phyloP scores from a whole-genome alignment of 2,888 invertebrate species.

The Xestoiulus laeticollis region DNA sequence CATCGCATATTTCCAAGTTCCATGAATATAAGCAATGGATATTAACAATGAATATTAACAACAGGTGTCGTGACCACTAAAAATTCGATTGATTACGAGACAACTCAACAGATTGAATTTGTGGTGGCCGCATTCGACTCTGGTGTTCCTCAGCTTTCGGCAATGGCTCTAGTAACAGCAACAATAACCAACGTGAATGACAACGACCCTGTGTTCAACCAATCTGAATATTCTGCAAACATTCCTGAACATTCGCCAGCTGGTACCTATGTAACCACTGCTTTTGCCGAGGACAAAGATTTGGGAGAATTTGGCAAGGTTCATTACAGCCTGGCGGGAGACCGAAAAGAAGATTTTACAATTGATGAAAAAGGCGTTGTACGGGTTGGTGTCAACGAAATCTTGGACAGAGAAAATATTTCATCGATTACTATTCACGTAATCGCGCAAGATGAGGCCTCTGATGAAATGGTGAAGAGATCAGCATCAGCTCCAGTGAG shows the following conservation, averaged over 20 bases:
- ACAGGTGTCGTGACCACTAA: constrained; percentile 79
- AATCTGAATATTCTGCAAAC: constrained; percentile 73
- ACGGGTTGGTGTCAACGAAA: constrained; percentile 75
- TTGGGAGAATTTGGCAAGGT: constrained; percentile 81
- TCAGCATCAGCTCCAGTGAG: constrained; percentile 79
- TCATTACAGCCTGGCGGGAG: constrained; percentile 77
- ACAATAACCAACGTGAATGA: constrained; percentile 86
- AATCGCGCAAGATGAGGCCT: constrained; percentile 82
- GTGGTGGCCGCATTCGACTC: constrained; percentile 84
- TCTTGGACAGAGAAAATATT: constrained; percentile 80
- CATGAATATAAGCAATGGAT: too few relatives aligned
- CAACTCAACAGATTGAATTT: constrained; percentile 78
- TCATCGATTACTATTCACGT: constrained; percentile 79
- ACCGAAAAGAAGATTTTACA: constrained; percentile 76
- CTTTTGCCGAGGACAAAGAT: constrained; percentile 81
- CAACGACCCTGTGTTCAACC: constrained; percentile 81
- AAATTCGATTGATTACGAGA: constrained; percentile 85
- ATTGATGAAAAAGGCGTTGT: constrained; percentile 75
- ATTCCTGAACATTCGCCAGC: constrained; percentile 79
- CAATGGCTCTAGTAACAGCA: constrained; percentile 80
- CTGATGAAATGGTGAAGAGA: constrained; percentile 72
- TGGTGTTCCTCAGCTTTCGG: constrained; percentile 83
- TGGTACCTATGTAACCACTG: constrained; percentile 77
- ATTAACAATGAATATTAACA: too few relatives aligned
- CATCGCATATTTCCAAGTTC: too few relatives aligned